Evolutionary conservation across 2,888 invertebrate genomes (phyloP), one percentile per base, ranked within the genome.

Genomic region (Caenorhabditis sp.): DNA sequence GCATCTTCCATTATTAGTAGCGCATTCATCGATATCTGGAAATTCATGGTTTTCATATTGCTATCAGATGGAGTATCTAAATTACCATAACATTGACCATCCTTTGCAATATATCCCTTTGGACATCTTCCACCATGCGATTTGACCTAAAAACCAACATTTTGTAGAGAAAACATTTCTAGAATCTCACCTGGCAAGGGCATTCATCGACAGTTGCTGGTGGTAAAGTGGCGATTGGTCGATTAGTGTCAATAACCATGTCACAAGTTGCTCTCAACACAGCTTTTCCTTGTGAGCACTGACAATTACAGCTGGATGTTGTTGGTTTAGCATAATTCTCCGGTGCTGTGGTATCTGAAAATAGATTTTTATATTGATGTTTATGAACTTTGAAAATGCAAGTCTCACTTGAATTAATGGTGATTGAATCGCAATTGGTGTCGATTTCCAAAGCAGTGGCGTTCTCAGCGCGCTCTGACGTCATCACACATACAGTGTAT

Each of bases 11-110:
- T 87, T 87, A 53, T 71, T 70, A 17, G 72, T 70, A 8, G 71
- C 65, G 63, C 87, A 87, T 60, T 87, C 87, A 68, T 87, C 83
- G 20, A 86, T 77, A 69, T 87, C 87, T 87, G 60, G 59, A 74
- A 56, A 21, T 38, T 5, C 31, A 31, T 10, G 10, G 4, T 31
- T 31, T 31, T 31, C 31, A 4, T 31, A 31, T 31, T 31, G 4
- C 10, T 31, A n/a, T n/a, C n/a, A n/a, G n/a, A 4, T 60, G n/a
- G 2, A 20, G 20, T 21, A 8, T 27, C 2, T 4, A n/a, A 43
- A 27, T 36, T 57, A 84, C 84, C 84, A 53, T 67, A 83, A 59
- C 84, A 84, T 56, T 77, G 70, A 26, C 65, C 71, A n/a, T 74
- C 73, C 50, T 72, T 70, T 20, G 80, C 70, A 56, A 76, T 70